These are phyloP conservation scores for Agonopterix subpropinquella DNA, from an alignment of 2,888 invertebrate species.

Conservation along the genomic window DNA sequence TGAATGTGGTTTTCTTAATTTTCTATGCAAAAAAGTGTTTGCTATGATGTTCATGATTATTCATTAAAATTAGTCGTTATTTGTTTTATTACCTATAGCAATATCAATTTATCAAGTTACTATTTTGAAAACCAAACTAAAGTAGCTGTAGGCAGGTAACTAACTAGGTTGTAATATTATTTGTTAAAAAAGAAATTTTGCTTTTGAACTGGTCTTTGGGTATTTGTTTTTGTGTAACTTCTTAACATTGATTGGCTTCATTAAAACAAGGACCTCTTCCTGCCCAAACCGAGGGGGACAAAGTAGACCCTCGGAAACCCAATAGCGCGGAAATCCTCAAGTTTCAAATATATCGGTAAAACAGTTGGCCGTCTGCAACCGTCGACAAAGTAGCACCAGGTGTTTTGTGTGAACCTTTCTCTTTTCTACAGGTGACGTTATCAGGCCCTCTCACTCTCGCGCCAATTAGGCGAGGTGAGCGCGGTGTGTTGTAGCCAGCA, in stretches of 20 bases:
- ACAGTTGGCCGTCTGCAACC: slow-evolving; percentile 36
- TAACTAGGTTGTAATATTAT: too few species aligned
- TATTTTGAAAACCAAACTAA: too few species aligned
- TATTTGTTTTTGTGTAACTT: too few species aligned
- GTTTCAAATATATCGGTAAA: slow-evolving; percentile 22
- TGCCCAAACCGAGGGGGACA: slow-evolving; percentile 16
- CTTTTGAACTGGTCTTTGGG: too few species aligned
- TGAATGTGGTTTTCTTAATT: too few species aligned
- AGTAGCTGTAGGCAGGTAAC: too few species aligned
- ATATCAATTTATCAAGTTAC: too few species aligned
- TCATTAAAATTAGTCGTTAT: too few species aligned
- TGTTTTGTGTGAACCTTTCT: slow-evolving; percentile 51
- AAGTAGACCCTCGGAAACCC: slow-evolving; percentile 3
- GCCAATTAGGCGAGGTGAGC: slow-evolving; percentile 39
- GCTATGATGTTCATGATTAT: too few species aligned
- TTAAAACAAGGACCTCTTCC: slow-evolving; percentile 30
- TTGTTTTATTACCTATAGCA: too few species aligned
- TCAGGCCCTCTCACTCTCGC: slow-evolving; percentile 47
- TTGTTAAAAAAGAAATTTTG: too few species aligned
- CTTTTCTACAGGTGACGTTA: slow-evolving; percentile 43
- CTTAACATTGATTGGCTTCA: slow-evolving; percentile 15
- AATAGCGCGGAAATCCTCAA: slow-evolving; percentile 51
- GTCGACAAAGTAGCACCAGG: slow-evolving; percentile 53
- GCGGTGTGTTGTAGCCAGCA: slow-evolving; percentile 25
- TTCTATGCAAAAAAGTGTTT: too few species aligned